Conservation (phyloP, 1,140 invertebrate species). For the Brachystomella parvula region DNA sequence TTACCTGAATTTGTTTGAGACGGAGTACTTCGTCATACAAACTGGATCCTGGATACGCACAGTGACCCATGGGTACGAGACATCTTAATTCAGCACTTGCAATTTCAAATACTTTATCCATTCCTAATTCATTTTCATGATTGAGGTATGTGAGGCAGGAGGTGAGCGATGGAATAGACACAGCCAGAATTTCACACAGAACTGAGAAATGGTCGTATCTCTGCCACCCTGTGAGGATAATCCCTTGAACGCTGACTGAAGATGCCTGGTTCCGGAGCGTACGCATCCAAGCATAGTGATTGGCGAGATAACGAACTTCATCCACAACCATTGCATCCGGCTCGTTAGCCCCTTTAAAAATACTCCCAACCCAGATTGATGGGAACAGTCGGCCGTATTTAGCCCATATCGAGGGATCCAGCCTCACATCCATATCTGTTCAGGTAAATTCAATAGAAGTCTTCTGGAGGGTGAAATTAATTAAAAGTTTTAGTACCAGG, state of each 20-base stretch:
- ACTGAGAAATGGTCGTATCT: conserved; percentile 48
- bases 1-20: conserved; percentile 25
- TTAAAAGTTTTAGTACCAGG: conserved; percentile 38
- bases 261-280: conserved; percentile 48
- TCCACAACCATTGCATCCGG: conserved; percentile 49
- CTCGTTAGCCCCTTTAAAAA: conserved; percentile 49
- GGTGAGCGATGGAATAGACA: conserved; percentile 58
- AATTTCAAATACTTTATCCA: conserved; percentile 31
- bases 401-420: conserved; percentile 44
- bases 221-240: conserved; percentile 70
- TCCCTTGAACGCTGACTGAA: conserved; percentile 53
- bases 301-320: conserved; percentile 56
- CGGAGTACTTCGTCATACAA: conserved; percentile 37
- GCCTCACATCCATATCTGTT: conserved; percentile 38
- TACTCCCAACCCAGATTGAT: conserved; percentile 53
- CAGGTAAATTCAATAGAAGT: conserved; percentile 27
- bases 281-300: conserved; percentile 59
- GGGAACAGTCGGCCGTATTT: conserved; percentile 49
- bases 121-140: conserved; percentile 30
- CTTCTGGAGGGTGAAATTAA: conserved; percentile 24
- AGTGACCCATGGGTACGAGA: conserved; percentile 37
- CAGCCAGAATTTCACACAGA: conserved; percentile 58
- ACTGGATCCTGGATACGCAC: conserved; percentile 41
- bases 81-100: conserved; percentile 37
- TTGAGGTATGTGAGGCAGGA: conserved; percentile 45